Conservation (phyloP, 2,888 invertebrate species). For the Cistogaster globosa region DNA sequence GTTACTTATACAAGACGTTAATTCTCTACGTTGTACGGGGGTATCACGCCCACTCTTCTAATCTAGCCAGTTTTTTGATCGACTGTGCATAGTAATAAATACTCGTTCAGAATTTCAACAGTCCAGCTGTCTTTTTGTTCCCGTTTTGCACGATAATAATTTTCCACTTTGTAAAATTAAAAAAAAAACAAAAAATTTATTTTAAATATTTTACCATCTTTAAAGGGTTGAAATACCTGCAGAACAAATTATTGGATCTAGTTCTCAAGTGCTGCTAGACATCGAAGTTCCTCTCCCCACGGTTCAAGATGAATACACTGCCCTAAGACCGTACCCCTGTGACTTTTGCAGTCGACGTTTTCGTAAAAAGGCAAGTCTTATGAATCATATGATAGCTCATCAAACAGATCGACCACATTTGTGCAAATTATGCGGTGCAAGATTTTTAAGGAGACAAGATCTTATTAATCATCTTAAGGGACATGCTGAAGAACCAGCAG, state of each 20-base stretch:
- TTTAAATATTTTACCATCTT: neutral
- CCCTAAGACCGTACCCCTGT: constrained; percentile 90
- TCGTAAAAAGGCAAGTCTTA: constrained; percentile 91
- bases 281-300: constrained; percentile 91
- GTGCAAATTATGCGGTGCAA: constrained; percentile 91
- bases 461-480: constrained; percentile 92
- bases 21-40: too few relatives aligned
- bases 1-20: too few relatives aligned
- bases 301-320: constrained; percentile 89
- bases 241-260: constrained; percentile 84
- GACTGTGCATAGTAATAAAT: too few relatives aligned
- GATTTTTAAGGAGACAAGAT: constrained; percentile 91
- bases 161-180: too few relatives aligned
- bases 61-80: too few relatives aligned
- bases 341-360: constrained; percentile 93
- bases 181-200: too few relatives aligned
- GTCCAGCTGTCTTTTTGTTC: too few relatives aligned
- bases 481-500: constrained; percentile 90
- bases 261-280: constrained; percentile 83
- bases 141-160: too few relatives aligned
- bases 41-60: too few relatives aligned
- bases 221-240: constrained; percentile 87
- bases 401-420: constrained; percentile 92
- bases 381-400: constrained; percentile 94
- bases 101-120: too few relatives aligned